phyloP scores from a whole-genome alignment of 2,797 vertebrate species.

The Pipistrellus pygmaeus region DNA sequence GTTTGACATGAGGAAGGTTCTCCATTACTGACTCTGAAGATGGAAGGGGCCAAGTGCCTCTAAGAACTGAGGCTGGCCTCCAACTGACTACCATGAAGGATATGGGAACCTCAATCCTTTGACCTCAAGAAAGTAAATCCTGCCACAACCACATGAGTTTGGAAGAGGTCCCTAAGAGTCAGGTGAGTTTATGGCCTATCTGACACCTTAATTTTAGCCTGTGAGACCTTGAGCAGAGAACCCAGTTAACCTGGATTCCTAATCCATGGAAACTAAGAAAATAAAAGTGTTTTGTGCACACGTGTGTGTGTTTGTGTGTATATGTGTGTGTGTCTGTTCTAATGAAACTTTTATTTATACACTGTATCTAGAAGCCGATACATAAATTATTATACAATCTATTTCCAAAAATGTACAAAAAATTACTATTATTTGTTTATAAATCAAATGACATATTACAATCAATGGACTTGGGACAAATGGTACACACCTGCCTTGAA shows the following conservation, averaged over 20 bases:
- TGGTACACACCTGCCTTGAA: constrained; percentile 82
- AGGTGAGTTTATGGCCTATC: background rate
- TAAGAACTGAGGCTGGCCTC: background rate
- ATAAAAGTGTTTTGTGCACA: background rate
- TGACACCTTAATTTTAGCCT: background rate
- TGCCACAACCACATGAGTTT: background rate
- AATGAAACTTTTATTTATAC: constrained; percentile 95
- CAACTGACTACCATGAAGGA: background rate
- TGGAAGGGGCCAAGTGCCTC: background rate
- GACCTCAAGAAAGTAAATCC: background rate
- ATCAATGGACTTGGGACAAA: constrained; percentile 90
- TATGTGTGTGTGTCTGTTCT: background rate
- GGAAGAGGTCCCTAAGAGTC: background rate
- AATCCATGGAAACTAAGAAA: background rate
- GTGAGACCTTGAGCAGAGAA: constrained; percentile 6
- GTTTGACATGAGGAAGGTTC: background rate
- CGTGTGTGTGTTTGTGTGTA: background rate
- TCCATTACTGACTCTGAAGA: background rate
- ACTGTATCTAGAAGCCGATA: constrained; percentile 94
- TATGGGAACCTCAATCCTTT: background rate
- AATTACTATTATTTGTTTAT: constrained; percentile 92
- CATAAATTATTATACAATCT: constrained; percentile 94
- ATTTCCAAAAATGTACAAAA: constrained; percentile 96
- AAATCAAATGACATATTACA: constrained; percentile 90
- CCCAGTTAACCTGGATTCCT: background rate